phyloP scores from a whole-genome alignment of 2,888 invertebrate species.

The Aphodius granarius region DNA sequence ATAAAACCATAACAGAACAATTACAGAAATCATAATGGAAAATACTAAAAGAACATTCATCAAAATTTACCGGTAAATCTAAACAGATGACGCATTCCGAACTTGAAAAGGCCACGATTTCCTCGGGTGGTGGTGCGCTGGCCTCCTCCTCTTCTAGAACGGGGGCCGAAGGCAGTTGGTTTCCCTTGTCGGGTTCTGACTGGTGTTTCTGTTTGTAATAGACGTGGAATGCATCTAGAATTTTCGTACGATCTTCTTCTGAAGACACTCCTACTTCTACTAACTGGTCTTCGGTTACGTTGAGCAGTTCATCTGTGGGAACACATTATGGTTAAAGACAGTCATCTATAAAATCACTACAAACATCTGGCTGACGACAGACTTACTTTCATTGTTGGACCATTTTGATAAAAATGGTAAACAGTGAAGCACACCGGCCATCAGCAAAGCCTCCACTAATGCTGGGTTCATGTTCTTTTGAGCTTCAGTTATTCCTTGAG shows the following conservation, averaged over 20 bases:
- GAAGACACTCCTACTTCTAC: constrained; percentile 61
- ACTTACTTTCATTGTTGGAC: constrained; percentile 57
- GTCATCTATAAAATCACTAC: not conserved
- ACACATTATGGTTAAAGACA: not conserved
- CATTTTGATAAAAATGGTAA: constrained; percentile 72
- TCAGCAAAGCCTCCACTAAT: constrained; percentile 69
- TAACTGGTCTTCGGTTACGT: constrained; percentile 61
- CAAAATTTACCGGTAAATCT: constrained; percentile 64
- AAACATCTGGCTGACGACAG: not conserved
- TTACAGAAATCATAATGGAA: constrained; percentile 3
- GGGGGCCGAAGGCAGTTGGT: constrained; percentile 27
- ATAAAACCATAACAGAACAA: not conserved
- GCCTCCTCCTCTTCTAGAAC: constrained; percentile 42
- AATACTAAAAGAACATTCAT: not conserved
- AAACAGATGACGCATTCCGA: constrained; percentile 85
- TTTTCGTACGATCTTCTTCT: constrained; percentile 61
- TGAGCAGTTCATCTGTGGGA: constrained; percentile 50
- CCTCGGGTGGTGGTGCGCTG: constrained; percentile 41
- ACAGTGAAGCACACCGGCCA: constrained; percentile 75
- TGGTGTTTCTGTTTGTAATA: constrained; percentile 20
- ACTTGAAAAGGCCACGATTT: constrained; percentile 38
- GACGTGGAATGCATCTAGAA: constrained; percentile 58
- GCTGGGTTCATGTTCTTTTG: constrained; percentile 66
- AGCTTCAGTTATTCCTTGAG: constrained; percentile 65
- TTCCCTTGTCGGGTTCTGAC: not conserved